phyloP scores from a whole-genome alignment of 1,140 invertebrate genomes.

The Meloidogyne hapla region DNA sequence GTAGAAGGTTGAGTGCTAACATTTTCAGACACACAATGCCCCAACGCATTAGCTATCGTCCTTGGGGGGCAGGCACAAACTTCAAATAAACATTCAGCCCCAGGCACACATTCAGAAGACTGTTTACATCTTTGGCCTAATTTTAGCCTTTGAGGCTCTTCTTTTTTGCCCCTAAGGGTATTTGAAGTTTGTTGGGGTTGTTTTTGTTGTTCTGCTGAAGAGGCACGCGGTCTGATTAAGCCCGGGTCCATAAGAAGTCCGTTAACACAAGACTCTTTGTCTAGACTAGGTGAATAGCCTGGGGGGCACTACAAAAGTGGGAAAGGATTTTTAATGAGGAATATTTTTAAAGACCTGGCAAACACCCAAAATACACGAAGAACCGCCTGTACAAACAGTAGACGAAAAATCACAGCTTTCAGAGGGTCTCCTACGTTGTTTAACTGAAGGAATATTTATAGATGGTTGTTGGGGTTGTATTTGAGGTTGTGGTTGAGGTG shows the following conservation, averaged over 20 bases:
- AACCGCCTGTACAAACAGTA: conserved; percentile 40
- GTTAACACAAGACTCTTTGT: conserved; percentile 49
- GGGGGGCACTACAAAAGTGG: conserved; percentile 41
- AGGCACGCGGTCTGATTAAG: background rate
- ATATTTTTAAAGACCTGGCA: conserved; percentile 11
- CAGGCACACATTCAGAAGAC: conserved; percentile 37
- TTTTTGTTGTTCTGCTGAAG: background rate
- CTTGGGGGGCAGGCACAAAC: conserved; percentile 45
- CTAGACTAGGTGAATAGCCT: conserved; percentile 43
- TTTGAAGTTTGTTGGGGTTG: conserved; percentile 5
- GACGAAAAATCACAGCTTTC: conserved; percentile 42
- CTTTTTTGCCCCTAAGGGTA: conserved; percentile 22
- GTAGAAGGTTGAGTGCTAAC: background rate
- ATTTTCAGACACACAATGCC: conserved; percentile 34
- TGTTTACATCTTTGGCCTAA: conserved; percentile 35
- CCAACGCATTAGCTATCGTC: conserved; percentile 36
- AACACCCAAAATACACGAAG: conserved; percentile 49
- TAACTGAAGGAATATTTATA: background rate
- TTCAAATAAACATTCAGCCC: conserved; percentile 40
- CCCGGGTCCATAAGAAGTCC: conserved; percentile 26
- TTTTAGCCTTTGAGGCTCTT: conserved; percentile 13
- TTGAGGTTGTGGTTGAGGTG: conserved; percentile 15
- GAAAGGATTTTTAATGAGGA: background rate
- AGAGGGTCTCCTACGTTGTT: conserved; percentile 35
- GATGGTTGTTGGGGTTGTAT: background rate